Percentiles rank a stretch among this genome's conserved stretches.
Evolutionary conservation across 2,888 invertebrate species (phyloP).

Genomic region (Pocota personata): DNA sequence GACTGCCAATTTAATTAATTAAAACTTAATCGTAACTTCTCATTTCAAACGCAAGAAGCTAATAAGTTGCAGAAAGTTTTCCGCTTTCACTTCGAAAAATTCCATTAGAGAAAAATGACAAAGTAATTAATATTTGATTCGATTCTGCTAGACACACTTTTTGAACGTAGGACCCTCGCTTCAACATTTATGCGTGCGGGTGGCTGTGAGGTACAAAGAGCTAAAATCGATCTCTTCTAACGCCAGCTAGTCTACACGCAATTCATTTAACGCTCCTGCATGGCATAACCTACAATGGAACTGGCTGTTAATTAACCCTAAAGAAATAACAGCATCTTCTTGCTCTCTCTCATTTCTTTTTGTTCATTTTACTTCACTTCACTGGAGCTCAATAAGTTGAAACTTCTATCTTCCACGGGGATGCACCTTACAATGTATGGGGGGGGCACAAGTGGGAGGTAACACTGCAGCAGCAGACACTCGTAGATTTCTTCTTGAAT

Average conservation of each 20-base stretch:
- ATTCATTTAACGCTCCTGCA: slow-evolving; percentile 35
- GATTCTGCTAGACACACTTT: slow-evolving; percentile 45
- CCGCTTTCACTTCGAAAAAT: not conserved
- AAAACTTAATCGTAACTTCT: slow-evolving; percentile 54
- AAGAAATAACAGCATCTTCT: slow-evolving; percentile 56
- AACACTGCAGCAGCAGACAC: slow-evolving; percentile 43
- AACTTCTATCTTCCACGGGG: not conserved
- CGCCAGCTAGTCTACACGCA: slow-evolving; percentile 8
- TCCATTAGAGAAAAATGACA: slow-evolving; percentile 32
- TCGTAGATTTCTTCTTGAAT: slow-evolving; percentile 56
- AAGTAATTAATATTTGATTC: slow-evolving; percentile 72
- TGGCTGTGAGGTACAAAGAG: not conserved
- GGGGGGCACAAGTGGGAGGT: not conserved
- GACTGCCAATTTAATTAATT: slow-evolving; percentile 57
- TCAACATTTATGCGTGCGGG: not conserved
- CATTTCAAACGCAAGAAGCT: slow-evolving; percentile 21
- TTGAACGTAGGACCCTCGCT: slow-evolving; percentile 15
- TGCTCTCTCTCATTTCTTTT: not conserved
- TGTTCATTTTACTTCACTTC: slow-evolving; percentile 47
- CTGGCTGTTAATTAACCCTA: slow-evolving; percentile 67
- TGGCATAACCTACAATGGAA: slow-evolving; percentile 41
- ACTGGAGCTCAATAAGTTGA: slow-evolving; percentile 62
- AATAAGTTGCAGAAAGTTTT: slow-evolving; percentile 4
- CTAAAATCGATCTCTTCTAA: not conserved
- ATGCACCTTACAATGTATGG: slow-evolving; percentile 3